Conservation (phyloP, 2,888 invertebrate genomes). For the Phymatocera aterrima region DNA sequence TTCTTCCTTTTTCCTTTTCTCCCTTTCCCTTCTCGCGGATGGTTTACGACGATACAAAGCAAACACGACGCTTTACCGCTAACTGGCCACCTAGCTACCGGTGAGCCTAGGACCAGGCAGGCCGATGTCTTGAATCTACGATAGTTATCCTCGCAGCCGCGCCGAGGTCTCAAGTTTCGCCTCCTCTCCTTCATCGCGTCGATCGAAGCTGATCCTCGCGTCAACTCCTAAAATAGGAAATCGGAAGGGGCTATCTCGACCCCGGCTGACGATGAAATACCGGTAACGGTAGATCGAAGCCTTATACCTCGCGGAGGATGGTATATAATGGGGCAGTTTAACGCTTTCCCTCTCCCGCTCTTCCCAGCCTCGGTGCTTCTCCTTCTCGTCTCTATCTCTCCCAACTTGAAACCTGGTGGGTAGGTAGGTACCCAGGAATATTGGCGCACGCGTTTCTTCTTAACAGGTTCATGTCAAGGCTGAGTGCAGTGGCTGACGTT, state of each 20-base stretch:
- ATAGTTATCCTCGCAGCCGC: conserved; percentile 40
- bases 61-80: conserved; percentile 69
- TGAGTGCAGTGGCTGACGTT: conserved; percentile 47
- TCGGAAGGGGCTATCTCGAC: conserved; percentile 36
- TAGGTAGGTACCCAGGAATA: conserved; percentile 9
- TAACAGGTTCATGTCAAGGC: conserved; percentile 39
- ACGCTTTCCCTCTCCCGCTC: conserved; percentile 12
- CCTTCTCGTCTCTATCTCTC: conserved; percentile 1
- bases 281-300: conserved; percentile 43
- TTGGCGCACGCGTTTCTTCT: conserved; percentile 41
- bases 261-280: not conserved
- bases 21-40: conserved; percentile 46
- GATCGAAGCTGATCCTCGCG: conserved; percentile 3
- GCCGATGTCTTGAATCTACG: conserved; percentile 19
- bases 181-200: not conserved
- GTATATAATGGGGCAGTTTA: conserved; percentile 39
- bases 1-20: too few species aligned
- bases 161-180: conserved; percentile 27
- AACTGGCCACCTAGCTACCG: conserved; percentile 71
- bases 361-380: not conserved
- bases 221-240: conserved; percentile 29
- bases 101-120: conserved; percentile 50
- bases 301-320: conserved; percentile 13
- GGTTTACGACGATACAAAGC: conserved; percentile 68
- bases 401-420: not conserved